Base-by-base conservation (phyloP, 2,888 invertebrate species). In the Ariolimax columbianus region DNA sequence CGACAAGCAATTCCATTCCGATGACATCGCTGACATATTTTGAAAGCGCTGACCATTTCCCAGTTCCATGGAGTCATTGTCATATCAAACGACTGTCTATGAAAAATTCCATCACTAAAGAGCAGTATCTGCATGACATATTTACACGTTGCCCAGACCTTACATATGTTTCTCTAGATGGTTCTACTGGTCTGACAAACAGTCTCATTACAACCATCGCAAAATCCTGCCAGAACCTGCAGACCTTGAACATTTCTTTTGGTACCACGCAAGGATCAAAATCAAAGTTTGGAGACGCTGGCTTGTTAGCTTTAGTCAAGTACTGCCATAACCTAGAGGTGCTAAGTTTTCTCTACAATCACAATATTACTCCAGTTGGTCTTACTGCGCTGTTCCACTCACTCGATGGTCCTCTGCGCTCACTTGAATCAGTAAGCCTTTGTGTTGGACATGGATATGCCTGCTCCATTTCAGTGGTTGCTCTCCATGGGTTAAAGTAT, bases 391-490 rank as follows among this genome's bases (percentile, higher is more conserved):
- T 85, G 55, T 81, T 84, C 47, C 66, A 59, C 7, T 30, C 81
- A n/a, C 68, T 85, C 14, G 81, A 81, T 66, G 75, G 47, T n/a
- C 63, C 85, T n/a, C 55, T 85, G 40, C 55, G 81, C 6, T 70
- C 73, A 26, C 81, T 85, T 19, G 40, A 19, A 19, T 75, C 85
- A n/a, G 30, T 85, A 14, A 85, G 85, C 47, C 51, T 85, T 2
- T 81, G 85, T 77, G 80, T 85, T n/a, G 85, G 85, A 19, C 43
- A 33, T 26, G 77, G 79, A n/a, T 85, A 81, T 68, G 38, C 79
- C n/a, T 85, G 85, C 36, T 59, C 70, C 7, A 40, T 77, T n/a
- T 59, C 85, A 63, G 43, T 77, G 1, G 59, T 75, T 47, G 75
- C 36, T 40, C 51, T 68, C 26, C 75, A 85, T 85, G 80, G 85